Evolutionary conservation across 2,888 invertebrate genomes (phyloP).

Genomic region (Metalampra italica): DNA sequence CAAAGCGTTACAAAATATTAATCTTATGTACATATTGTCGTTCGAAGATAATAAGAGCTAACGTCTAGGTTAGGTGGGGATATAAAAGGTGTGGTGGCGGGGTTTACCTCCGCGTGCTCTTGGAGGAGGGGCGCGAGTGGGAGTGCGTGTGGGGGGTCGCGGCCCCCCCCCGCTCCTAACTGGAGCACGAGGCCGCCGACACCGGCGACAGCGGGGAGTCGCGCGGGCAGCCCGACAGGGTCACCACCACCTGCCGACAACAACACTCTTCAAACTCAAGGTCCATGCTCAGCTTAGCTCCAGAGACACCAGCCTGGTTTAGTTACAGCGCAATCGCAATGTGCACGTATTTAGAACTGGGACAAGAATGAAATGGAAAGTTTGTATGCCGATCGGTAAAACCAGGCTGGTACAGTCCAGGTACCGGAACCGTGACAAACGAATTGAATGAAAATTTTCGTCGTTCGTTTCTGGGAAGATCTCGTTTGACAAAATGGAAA

Average conservation of each 20-base stretch:
- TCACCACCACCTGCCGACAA: conserved; percentile 82
- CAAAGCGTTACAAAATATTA: conserved; percentile 69
- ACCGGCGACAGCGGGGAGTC: conserved; percentile 92
- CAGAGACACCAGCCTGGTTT: background rate
- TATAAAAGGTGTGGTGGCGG: conserved; percentile 49
- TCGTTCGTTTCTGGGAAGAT: too few species aligned
- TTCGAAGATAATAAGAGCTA: conserved; percentile 73
- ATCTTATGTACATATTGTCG: conserved; percentile 80
- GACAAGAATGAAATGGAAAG: too few species aligned
- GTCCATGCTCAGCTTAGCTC: background rate
- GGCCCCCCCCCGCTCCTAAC: conserved; percentile 85
- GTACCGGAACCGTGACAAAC: too few species aligned
- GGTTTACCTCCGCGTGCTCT: conserved; percentile 76
- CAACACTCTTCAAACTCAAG: background rate
- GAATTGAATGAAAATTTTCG: too few species aligned
- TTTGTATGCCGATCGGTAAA: too few species aligned
- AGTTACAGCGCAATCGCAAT: too few species aligned
- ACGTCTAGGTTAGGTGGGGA: conserved; percentile 54
- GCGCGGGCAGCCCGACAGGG: conserved; percentile 93
- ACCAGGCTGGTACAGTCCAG: too few species aligned
- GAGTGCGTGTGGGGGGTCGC: conserved; percentile 75
- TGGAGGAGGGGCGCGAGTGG: conserved; percentile 76
- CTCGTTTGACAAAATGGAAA: too few species aligned
- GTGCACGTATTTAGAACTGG: too few species aligned
- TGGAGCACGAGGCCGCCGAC: conserved; percentile 94